Evolutionary conservation across 2,113 vertebrate species (phyloP), one percentile per base, ranked within the genome.

Genomic region (Edolisoma coerulescens): DNA sequence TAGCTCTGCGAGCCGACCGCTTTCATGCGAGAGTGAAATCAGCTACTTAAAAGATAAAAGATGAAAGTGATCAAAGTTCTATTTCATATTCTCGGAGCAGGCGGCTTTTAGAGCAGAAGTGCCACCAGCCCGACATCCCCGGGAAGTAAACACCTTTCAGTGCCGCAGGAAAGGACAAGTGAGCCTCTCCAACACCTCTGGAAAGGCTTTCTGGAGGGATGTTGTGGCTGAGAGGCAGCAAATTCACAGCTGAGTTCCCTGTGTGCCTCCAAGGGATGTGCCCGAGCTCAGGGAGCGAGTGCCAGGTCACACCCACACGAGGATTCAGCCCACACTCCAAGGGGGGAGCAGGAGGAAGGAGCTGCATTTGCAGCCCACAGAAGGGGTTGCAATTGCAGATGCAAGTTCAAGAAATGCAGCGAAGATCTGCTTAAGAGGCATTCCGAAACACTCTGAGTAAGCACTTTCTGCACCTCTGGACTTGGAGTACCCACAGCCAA

Each of bases 401-500:
- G 59, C 27, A 91, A 56, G 60, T 44, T 33, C 28, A 33, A 71
- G 79, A 63, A 49, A 30, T 0, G 7, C 84, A 60, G 35, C 6
- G 13, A 64, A 60, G 39, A 32, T 22, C 73, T 41, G 41, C 42
- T 68, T 1, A 2, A 19, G 49, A 67, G 15, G 20, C 10, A 4
- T 0, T 5, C 0, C 1, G 35, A 20, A 32, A 41, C 6, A 7
- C 0, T 2, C 61, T 6, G 39, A 68, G 52, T 2, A 6, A 59
- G 53, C 27, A 5, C 23, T 9, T 53, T 3, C 30, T 84, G 59
- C 39, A 41, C 1, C 33, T 32, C 77, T 32, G 30, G 21, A 37
- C 84, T 67, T 26, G 26, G 30, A 45, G 35, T 0, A 22, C 7
- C 49, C 64, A 84, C 28, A 16, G 1, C 19, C 20, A 39, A 22